A percentile compares a stretch with the other conserved stretches of the same genome.
Conservation (phyloP, 1,140 invertebrate species). For the Aphaenogaster ashmeadi region DNA sequence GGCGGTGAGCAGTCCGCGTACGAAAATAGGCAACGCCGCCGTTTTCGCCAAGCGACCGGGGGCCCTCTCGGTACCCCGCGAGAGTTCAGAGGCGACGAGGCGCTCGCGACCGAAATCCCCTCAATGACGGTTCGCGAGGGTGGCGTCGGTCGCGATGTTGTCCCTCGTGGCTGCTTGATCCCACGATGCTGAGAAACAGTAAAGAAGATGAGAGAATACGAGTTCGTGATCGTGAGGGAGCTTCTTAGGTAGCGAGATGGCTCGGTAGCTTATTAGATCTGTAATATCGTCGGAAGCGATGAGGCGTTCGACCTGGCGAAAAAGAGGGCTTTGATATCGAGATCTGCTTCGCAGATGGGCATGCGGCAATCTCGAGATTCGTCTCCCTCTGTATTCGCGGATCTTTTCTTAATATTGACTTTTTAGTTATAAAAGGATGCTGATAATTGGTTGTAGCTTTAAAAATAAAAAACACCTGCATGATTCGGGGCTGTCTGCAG, state of each 20-base stretch:
- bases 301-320: not conserved
- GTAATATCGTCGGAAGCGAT: not conserved
- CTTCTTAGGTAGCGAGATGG: not conserved
- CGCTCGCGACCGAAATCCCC: not conserved
- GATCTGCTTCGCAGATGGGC: not conserved
- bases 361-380: not conserved
- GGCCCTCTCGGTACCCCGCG: not conserved
- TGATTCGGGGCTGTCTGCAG: not conserved
- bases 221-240: not conserved
- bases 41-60: constrained; percentile 68
- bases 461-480: not conserved
- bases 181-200: not conserved
- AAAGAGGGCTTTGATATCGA: constrained; percentile 15
- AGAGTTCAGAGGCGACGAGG: constrained; percentile 47
- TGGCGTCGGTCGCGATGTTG: not conserved
- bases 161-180: not conserved
- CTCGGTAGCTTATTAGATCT: constrained; percentile 8
- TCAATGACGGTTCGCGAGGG: constrained; percentile 39
- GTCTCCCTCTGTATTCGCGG: not conserved
- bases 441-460: not conserved
- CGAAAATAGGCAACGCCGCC: constrained; percentile 81
- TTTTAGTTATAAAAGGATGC: not conserved
- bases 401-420: not conserved
- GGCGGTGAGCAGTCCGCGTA: constrained; percentile 64
- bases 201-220: not conserved